Evolutionary conservation across 2,797 vertebrate genomes (phyloP).

Genomic region (Platalea minor): DNA sequence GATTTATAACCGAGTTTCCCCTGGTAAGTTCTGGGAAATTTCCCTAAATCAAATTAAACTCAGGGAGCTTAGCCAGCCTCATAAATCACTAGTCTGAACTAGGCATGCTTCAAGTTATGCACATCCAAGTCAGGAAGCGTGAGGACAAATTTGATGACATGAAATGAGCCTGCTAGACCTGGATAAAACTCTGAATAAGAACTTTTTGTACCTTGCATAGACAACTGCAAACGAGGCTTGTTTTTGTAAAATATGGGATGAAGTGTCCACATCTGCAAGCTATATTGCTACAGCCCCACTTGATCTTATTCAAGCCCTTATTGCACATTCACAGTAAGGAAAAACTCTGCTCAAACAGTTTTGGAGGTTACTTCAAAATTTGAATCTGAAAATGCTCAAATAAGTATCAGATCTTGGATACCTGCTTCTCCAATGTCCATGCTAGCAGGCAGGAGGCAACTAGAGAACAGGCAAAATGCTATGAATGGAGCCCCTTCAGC

Average conservation of each 20-base stretch:
- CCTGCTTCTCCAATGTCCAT: not conserved
- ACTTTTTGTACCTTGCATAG: not conserved
- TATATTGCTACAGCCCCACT: not conserved
- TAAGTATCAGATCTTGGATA: not conserved
- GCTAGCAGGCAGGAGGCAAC: not conserved
- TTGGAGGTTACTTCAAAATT: not conserved
- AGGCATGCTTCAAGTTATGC: not conserved
- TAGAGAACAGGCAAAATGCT: not conserved
- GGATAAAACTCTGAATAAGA: not conserved
- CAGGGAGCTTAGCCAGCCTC: not conserved
- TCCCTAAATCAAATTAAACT: slow-evolving; percentile 21
- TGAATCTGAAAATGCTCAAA: not conserved
- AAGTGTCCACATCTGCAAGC: not conserved
- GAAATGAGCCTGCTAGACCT: not conserved
- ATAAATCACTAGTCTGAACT: slow-evolving; percentile 12
- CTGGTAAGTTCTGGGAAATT: slow-evolving; percentile 33
- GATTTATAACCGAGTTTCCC: slow-evolving; percentile 1
- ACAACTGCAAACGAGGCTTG: not conserved
- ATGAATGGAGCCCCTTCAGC: not conserved
- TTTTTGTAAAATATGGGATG: not conserved
- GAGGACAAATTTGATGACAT: not conserved
- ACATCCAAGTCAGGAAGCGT: not conserved
- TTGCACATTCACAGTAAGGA: not conserved
- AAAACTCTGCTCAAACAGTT: not conserved
- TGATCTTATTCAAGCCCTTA: not conserved